Base-by-base conservation (phyloP, 2,888 invertebrate genomes). In the Eupithecia insigniata region DNA sequence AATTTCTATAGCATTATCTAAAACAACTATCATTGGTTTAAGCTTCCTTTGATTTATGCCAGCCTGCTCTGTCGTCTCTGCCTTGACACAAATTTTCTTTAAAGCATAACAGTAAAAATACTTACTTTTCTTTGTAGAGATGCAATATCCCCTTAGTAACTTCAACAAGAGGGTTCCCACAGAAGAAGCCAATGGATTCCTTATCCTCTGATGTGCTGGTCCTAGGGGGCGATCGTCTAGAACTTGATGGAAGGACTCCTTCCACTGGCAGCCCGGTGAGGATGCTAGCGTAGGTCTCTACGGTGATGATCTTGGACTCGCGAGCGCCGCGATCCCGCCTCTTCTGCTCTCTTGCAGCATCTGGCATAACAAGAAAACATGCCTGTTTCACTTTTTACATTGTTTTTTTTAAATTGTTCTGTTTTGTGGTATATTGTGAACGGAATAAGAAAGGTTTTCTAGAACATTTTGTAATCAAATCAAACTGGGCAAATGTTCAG, bases 161-260 rank as follows among this genome's bases (percentile, higher is more conserved):
- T 92, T 99, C 99, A 1, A 99, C 98, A 83, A 97, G 96, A 1
- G 99, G 99, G 94, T 99, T 99, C 5, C 99, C 99, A 81, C 98
- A 98, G 82, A 98, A 98, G 91, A 99, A 99, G 67, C 95, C 95
- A 67, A 97, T 96, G 74, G 96, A 96, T 30, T 95, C 95, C 60
- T 85, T 85, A 32, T 91, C 91, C 62, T 92, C 92, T 5, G 88
- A 86, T 0, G 81, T 78, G 87, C 80, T 87, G 39, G 85, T 85
- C 39, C 87, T 88, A 71, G 85, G 94, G 0, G 95, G 95, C 0
- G 94, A 88, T 76, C 96, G 95, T 1, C 96, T 91, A 0, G 96
- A 96, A 80, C 96, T 95, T 12, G 95, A 95, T 0, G 96, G 96
- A 64, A 96, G 88, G 14, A 96, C 90, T 0, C 95, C 95, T 78